Base-by-base conservation (phyloP, 2,888 invertebrate species). In the Drosophila longiperda region DNA sequence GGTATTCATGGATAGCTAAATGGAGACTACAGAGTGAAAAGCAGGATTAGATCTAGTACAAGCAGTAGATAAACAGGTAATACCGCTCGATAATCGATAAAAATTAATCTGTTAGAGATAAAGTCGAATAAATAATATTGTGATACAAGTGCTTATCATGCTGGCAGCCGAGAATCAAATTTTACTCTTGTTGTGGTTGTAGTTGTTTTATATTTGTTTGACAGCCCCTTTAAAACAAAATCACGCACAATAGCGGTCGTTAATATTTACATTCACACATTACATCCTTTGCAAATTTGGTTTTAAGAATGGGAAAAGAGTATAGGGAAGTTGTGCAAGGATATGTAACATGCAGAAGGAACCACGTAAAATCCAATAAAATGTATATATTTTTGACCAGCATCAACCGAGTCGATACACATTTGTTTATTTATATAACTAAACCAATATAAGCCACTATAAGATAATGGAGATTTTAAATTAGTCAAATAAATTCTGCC, bases 171-270 rank as follows among this genome's bases (percentile, higher is more conserved):
- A 6, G 33, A 23, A 26, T 12, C 29, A 38, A 53, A 49, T 60
- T 63, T 62, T 42, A 26, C n/a, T 42, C 15, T 33, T 52, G 23
- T 54, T 48, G 33, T 29, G 42, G 32, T 61, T 66, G 42, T 3
- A 42, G 42, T 1, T 42, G 12, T 15, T 45, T 45, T 45, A 8
- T 23, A 20, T 45, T 45, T 45, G 23, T 15, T 15, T 8, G 15
- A 7, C 17, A 57, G 54, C 69, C 38, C 52, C 48, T 74, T 74
- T 68, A 73, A 80, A 75, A 62, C 54, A 80, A 74, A 66, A 66
- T 68, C 68, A 64, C 61, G 36, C 70, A 70, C 77, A 80, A 45
- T 55, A 26, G 36, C 58, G 50, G 64, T 76, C 69, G 73, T 63
- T 75, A 68, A 74, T 64, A 73, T 71, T 69, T 68, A 59, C 62